Conservation (phyloP, 2,797 vertebrate species). For the Anolis apletophallus region DNA sequence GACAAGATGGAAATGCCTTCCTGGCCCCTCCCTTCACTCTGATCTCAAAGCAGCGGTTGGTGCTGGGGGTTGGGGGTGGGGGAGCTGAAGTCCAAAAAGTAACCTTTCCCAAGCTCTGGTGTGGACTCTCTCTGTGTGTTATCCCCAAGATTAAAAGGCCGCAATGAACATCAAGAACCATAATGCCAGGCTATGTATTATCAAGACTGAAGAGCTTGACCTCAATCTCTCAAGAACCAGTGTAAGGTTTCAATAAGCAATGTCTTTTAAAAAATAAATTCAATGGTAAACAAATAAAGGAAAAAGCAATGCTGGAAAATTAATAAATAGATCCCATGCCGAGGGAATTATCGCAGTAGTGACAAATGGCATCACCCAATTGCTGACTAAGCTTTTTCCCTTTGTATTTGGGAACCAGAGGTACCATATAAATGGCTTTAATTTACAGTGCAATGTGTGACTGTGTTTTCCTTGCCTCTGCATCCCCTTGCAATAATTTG, state of each 20-base stretch:
- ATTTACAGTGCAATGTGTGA: constrained; percentile 87
- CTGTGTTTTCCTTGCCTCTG: constrained; percentile 73
- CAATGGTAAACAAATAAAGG: background rate
- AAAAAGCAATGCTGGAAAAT: background rate
- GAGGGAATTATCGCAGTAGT: background rate
- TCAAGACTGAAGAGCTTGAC: background rate
- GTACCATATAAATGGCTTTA: constrained; percentile 92
- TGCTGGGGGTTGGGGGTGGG: too few relatives aligned
- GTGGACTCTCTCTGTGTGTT: background rate
- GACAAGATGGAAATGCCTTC: too few relatives aligned
- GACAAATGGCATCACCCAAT: constrained; percentile 18
- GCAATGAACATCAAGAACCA: background rate
- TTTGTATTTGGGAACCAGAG: constrained; percentile 50
- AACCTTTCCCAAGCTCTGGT: background rate
- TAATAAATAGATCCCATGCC: background rate
- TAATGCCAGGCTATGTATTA: background rate
- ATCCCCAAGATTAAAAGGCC: too few relatives aligned
- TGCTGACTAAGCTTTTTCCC: constrained; percentile 70
- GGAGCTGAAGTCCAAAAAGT: background rate
- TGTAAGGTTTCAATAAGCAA: background rate
- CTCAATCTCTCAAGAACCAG: background rate
- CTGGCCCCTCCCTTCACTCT: too few relatives aligned
- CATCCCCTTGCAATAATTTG: constrained; percentile 64
- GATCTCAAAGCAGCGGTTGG: too few relatives aligned
- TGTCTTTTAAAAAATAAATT: background rate